Evolutionary conservation across 2,797 vertebrate species (phyloP).

Genomic region (Diplodus sargus): DNA sequence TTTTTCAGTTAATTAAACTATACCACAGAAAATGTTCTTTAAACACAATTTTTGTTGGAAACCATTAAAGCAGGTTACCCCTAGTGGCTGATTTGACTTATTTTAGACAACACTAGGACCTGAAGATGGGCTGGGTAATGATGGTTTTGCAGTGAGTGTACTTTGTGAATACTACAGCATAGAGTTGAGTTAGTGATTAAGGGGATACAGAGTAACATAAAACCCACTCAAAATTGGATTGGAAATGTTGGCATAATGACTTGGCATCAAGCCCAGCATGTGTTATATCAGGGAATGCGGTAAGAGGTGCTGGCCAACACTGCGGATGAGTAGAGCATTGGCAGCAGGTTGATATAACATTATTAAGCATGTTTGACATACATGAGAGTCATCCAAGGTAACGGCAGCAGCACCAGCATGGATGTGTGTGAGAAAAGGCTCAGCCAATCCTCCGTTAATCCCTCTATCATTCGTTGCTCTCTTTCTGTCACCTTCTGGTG

Average conservation of each 20-base stretch:
- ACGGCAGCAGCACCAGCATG: slow-evolving; percentile 14
- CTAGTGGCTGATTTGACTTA: not conserved
- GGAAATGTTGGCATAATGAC: slow-evolving; percentile 17
- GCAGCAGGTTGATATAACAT: slow-evolving; percentile 17
- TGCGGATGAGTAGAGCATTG: not conserved
- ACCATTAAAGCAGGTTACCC: too few species aligned
- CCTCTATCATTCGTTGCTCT: slow-evolving; percentile 27
- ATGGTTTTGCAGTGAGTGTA: not conserved
- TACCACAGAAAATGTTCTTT: too few species aligned
- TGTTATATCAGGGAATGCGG: not conserved
- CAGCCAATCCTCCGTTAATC: slow-evolving; percentile 27
- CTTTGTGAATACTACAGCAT: not conserved
- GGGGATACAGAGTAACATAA: slow-evolving; percentile 7
- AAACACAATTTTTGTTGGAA: too few species aligned
- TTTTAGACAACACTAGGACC: not conserved
- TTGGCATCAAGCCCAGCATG: slow-evolving; percentile 6
- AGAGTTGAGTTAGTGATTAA: not conserved
- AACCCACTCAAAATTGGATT: slow-evolving; percentile 10
- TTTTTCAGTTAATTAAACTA: too few species aligned
- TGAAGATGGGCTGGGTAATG: not conserved
- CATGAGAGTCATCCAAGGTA: slow-evolving; percentile 13
- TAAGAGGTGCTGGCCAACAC: not conserved
- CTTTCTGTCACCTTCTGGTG: slow-evolving; percentile 53
- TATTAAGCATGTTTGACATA: slow-evolving; percentile 16
- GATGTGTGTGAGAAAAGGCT: slow-evolving; percentile 10